Evolutionary conservation across 2,797 vertebrate species (phyloP).

Genomic region (Sparidentex hasta): DNA sequence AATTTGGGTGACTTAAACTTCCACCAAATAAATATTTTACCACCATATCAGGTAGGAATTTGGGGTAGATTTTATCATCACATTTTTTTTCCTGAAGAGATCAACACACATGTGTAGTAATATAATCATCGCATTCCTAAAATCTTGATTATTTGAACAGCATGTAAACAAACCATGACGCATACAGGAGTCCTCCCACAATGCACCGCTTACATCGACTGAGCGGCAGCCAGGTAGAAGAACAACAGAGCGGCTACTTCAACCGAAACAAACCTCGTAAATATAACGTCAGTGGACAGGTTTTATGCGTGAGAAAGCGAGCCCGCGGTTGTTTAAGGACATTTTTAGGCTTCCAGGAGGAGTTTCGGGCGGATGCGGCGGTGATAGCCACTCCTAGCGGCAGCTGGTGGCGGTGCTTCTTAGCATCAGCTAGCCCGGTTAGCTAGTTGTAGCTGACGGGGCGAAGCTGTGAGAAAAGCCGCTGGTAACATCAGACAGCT

Average conservation of each 20-base stretch:
- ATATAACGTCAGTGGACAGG: no score
- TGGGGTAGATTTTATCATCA: no score
- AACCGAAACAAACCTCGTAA: accelerated
- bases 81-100: background rate
- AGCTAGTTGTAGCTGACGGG: constrained; percentile 41
- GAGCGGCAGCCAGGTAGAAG: constrained; percentile 40
- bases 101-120: background rate
- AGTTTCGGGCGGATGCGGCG: constrained; percentile 10
- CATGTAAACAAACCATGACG: constrained; percentile 81
- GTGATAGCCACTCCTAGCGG: constrained; percentile 33
- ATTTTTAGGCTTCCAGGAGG: background rate
- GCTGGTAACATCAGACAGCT: constrained; percentile 35
- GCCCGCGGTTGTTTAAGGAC: accelerated
- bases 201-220: constrained; percentile 49
- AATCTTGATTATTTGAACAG: background rate
- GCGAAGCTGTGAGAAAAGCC: constrained; percentile 23
- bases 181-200: constrained; percentile 67
- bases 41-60: no score
- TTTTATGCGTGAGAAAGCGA: accelerated
- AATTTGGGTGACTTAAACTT: no score
- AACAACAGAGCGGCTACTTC: constrained; percentile 12
- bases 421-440: constrained; percentile 63
- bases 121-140: background rate
- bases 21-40: no score
- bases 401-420: constrained; percentile 43